phyloP scores from a whole-genome alignment of 2,797 vertebrate species.

The Channa striata region DNA sequence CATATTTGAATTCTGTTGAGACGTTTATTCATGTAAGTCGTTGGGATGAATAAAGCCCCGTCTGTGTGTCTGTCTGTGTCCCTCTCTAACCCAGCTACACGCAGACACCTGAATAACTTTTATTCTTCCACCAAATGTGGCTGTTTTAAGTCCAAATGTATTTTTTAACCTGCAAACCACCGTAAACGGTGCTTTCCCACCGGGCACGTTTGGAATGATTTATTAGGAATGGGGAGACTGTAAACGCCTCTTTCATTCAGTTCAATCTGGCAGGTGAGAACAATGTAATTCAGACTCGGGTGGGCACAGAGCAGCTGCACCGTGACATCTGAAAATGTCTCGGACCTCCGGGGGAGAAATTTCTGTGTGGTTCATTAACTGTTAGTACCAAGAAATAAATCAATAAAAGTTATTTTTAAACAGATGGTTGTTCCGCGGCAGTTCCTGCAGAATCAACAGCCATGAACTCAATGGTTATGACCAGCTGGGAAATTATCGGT shows the following conservation, averaged over 20 bases:
- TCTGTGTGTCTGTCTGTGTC: too few species aligned
- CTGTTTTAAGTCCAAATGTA: not conserved
- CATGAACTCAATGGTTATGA: too few species aligned
- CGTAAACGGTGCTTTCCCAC: not conserved
- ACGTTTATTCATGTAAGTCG: too few species aligned
- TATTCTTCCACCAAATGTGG: not conserved
- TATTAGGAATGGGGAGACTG: not conserved
- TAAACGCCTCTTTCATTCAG: slow-evolving; percentile 8
- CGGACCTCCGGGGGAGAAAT: slow-evolving; percentile 7
- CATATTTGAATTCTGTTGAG: too few species aligned
- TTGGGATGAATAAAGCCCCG: too few species aligned
- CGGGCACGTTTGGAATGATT: slow-evolving; percentile 2
- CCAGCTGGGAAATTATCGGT: too few species aligned
- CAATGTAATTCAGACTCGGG: slow-evolving; percentile 27
- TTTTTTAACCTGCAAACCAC: not conserved
- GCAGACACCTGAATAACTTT: not conserved
- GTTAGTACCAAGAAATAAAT: slow-evolving; percentile 41
- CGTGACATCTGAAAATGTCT: slow-evolving; percentile 46
- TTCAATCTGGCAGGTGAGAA: slow-evolving; percentile 39
- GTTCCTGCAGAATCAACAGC: not conserved
- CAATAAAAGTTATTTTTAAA: slow-evolving; percentile 5
- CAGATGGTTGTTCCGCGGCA: slow-evolving; percentile 1
- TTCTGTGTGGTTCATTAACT: slow-evolving; percentile 41
- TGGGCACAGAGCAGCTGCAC: slow-evolving; percentile 31
- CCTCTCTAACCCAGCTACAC: not conserved